Base-by-base conservation (phyloP, 2,113 vertebrate genomes). In the Apus apus region DNA sequence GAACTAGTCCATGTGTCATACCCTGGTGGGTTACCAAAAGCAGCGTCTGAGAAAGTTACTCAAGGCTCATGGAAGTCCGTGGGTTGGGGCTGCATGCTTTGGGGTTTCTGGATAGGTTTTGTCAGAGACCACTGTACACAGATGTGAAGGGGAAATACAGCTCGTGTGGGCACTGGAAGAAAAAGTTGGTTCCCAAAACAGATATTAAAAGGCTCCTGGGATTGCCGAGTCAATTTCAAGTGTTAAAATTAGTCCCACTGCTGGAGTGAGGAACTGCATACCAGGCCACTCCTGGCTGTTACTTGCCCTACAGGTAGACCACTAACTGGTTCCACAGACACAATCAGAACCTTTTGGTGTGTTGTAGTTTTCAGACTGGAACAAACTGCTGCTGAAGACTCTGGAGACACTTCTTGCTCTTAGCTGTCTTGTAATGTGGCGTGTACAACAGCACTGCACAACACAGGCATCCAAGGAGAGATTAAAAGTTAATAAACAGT, bases 371-470 rank as follows among this genome's bases (percentile, higher is more conserved):
- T 36, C 54, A 83, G 78, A 22, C 60, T 71, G 83, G 71, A 94
- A 80, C 78, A 93, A 74, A 56, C 45, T 43, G 78, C 82, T 85
- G 36, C 62, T 66, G 88, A 66, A 83, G 58, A 8, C 85, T 94
- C 53, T 66, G 40, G 40, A 83, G 67, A 17, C 10, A 1, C 57
- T 78, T 48, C 38, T 51, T 9, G n/a, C 60, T 85, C 50, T 65
- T 51, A 65, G 67, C 81, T 93, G 85, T 73, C 56, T 26, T 80
- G 67, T 72, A 17, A 17, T 1, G 4, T 2, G 20, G 25, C 45
- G 4, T 14, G 57, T 87, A 70, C 66, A 60, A 21, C 68, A 87
- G 1, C 66, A 3, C 10, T 1, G 46, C 30, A 50, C 56, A 38
- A 15, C 40, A 22, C 8, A 54, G 25, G 56, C 43, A 10, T 38